Conservation (phyloP, 1,140 invertebrate genomes). For the Atopsyche davidsoni region DNA sequence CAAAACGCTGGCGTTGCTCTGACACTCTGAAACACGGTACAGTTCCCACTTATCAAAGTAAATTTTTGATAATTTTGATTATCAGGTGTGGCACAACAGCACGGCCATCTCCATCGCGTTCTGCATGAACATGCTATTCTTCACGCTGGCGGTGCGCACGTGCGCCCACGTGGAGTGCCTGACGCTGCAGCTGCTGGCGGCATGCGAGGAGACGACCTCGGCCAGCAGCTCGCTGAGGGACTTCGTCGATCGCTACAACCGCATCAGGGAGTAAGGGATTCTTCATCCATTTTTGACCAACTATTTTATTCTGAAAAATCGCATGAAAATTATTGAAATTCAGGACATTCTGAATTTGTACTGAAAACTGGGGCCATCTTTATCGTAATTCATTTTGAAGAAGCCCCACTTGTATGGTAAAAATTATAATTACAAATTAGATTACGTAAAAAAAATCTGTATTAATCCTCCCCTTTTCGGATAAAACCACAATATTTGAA, state of each 20-base stretch:
- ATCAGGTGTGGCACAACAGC: constrained; percentile 13
- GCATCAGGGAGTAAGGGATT: constrained; percentile 17
- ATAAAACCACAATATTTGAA: too few species aligned
- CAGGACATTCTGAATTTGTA: neutral
- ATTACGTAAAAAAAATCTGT: too few species aligned
- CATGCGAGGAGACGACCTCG: neutral
- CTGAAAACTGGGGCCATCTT: neutral
- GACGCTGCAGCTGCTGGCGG: constrained; percentile 10
- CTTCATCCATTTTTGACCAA: too few species aligned
- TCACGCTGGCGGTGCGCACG: constrained; percentile 15
- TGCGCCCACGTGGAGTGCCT: constrained; percentile 22
- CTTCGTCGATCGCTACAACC: constrained; percentile 24
- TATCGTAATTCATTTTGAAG: constrained; percentile 1
- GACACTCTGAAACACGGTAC: too few species aligned
- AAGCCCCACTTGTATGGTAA: neutral
- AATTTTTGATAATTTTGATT: neutral
- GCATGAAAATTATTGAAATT: neutral
- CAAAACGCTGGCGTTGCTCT: too few species aligned
- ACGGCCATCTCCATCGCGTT: constrained; percentile 17
- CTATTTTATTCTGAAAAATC: too few species aligned
- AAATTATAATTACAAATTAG: too few species aligned
- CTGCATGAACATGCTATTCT: constrained; percentile 25
- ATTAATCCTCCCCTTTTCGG: too few species aligned
- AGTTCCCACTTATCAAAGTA: neutral
- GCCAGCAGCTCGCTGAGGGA: neutral